phyloP scores from a whole-genome alignment of 2,888 invertebrate species.

The Choristoneura rosaceana region DNA sequence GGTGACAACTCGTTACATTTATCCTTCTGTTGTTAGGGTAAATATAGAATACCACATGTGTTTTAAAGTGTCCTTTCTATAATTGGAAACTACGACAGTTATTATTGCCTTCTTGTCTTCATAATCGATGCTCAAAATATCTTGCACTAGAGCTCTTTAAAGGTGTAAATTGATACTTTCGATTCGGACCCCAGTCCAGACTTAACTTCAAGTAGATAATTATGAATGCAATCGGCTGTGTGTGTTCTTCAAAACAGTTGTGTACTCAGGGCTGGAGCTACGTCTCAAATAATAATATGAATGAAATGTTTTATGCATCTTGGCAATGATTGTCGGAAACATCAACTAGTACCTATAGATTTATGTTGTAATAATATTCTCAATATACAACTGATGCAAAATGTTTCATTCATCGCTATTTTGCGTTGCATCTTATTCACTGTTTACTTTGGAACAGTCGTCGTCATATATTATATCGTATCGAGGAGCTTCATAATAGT shows the following conservation, averaged over 20 bases:
- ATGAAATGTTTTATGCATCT: conserved; percentile 16
- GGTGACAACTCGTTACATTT: too few species aligned
- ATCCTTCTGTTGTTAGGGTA: not conserved
- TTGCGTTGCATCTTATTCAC: not conserved
- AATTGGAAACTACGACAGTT: not conserved
- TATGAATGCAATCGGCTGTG: conserved; percentile 67
- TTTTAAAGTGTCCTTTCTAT: not conserved
- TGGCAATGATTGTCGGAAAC: conserved; percentile 29
- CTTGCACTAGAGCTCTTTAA: conserved; percentile 30
- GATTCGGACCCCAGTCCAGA: conserved; percentile 48
- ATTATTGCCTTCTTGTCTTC: not conserved
- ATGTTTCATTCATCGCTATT: conserved; percentile 12
- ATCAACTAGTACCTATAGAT: not conserved
- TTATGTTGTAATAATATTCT: not conserved
- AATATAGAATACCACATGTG: not conserved
- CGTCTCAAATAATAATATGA: conserved; percentile 23
- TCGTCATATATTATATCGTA: not conserved
- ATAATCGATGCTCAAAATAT: not conserved
- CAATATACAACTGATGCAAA: not conserved
- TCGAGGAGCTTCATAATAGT: not conserved
- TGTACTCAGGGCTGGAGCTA: conserved; percentile 61
- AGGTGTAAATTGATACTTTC: conserved; percentile 61
- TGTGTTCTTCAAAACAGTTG: conserved; percentile 77
- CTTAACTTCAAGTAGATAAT: conserved; percentile 59
- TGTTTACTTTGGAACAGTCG: conserved; percentile 5